These are phyloP conservation scores for Benthosema pterotum DNA, from an alignment of 2,797 vertebrate species.

Conservation along the genomic window DNA sequence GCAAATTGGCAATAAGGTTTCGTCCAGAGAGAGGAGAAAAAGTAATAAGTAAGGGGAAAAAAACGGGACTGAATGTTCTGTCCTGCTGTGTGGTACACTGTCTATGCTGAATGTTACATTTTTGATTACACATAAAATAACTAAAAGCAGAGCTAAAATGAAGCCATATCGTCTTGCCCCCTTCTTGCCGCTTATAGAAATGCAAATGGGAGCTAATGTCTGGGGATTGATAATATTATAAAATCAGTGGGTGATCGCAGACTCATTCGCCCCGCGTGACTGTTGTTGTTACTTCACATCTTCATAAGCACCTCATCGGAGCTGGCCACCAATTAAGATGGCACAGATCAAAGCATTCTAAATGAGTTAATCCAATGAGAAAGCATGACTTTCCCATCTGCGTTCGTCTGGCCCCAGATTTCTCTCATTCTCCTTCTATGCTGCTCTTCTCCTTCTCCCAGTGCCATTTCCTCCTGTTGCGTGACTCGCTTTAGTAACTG, in stretches of 20 bases:
- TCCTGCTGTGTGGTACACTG: neutral
- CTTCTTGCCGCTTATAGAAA: no score
- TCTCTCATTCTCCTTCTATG: constrained; percentile 30
- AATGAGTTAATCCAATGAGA: constrained; percentile 74
- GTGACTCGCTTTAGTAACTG: constrained; percentile 43
- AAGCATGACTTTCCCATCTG: neutral
- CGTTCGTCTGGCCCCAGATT: constrained; percentile 27
- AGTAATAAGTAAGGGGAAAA: neutral
- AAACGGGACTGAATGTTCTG: constrained; percentile 17
- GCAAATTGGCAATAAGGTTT: constrained; percentile 4
- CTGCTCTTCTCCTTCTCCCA: constrained; percentile 41
- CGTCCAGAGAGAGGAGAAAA: constrained; percentile 17
- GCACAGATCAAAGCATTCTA: constrained; percentile 74
- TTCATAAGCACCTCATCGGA: constrained; percentile 67
- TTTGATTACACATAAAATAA: no score
- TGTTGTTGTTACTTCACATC: constrained; percentile 43
- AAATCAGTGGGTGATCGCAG: no score
- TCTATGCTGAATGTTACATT: no score
- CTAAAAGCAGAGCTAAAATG: neutral
- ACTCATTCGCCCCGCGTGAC: constrained; percentile 1
- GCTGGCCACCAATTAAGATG: constrained; percentile 76
- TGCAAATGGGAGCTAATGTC: no score
- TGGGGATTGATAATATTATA: no score
- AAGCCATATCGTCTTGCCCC: no score
- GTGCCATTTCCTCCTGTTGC: constrained; percentile 55